These are phyloP conservation scores for Tragopan temminckii DNA, from an alignment of 2,797 vertebrate genomes.

Conservation along the genomic window DNA sequence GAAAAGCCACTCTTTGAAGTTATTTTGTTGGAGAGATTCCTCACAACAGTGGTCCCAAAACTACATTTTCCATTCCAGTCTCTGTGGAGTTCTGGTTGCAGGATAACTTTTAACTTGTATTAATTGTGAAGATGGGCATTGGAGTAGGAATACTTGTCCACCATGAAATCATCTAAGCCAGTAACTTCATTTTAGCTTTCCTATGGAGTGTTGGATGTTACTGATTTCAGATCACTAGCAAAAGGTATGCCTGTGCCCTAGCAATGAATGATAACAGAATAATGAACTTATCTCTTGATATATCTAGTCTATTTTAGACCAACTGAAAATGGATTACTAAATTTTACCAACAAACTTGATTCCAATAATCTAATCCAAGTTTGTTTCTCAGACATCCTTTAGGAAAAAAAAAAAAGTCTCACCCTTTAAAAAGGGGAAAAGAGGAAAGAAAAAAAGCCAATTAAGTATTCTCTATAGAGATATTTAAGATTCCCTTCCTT, in stretches of 20 bases:
- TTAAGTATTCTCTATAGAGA: slow-evolving; percentile 38
- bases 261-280: neutral
- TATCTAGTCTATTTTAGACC: neutral
- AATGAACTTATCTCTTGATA: neutral
- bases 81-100: neutral
- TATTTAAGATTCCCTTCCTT: slow-evolving; percentile 48
- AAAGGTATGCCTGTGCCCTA: neutral
- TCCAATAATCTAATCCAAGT: neutral
- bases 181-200: neutral
- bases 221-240: neutral
- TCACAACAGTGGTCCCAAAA: neutral
- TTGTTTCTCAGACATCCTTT: neutral
- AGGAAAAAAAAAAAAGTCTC: neutral
- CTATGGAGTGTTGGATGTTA: neutral
- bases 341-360: neutral
- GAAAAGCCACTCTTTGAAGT: neutral
- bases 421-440: neutral
- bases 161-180: neutral
- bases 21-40: neutral
- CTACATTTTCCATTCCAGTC: neutral
- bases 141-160: neutral
- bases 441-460: neutral
- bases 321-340: neutral
- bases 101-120: neutral
- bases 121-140: neutral